Evolutionary conservation across 2,888 invertebrate genomes (phyloP).

Genomic region (Leptinotarsa peninsularis): DNA sequence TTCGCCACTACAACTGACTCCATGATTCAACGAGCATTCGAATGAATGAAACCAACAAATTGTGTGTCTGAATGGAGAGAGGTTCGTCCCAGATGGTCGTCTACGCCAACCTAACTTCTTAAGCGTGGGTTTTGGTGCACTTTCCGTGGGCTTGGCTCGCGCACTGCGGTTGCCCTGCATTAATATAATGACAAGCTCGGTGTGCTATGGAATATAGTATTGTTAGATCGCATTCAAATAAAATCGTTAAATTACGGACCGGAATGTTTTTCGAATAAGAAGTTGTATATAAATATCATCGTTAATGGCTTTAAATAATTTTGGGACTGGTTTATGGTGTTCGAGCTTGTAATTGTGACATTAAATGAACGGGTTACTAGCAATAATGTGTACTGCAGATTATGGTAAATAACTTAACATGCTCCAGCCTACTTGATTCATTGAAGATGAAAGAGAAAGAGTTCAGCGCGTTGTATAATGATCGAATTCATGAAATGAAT

Average conservation of each 20-base stretch:
- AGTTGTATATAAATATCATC: constrained; percentile 26
- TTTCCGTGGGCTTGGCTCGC: constrained; percentile 42
- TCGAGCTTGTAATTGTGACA: constrained; percentile 40
- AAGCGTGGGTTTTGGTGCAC: constrained; percentile 39
- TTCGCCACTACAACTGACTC: background rate
- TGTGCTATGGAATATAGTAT: constrained; percentile 21
- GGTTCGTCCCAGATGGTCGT: constrained; percentile 39
- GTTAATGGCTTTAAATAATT: constrained; percentile 34
- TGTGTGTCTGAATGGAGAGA: constrained; percentile 40
- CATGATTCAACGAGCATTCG: constrained; percentile 25
- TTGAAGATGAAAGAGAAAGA: background rate
- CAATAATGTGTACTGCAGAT: constrained; percentile 36
- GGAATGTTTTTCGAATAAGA: background rate
- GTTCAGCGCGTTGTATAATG: background rate
- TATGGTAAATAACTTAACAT: constrained; percentile 10
- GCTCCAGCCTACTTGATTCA: background rate
- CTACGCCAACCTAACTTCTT: constrained; percentile 41
- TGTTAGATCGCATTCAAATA: constrained; percentile 19
- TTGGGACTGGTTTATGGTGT: constrained; percentile 36
- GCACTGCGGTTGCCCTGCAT: constrained; percentile 36
- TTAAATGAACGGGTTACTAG: constrained; percentile 31
- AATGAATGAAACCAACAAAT: constrained; percentile 42
- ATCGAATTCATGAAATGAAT: background rate
- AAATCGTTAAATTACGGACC: constrained; percentile 10
- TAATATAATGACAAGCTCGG: constrained; percentile 21